A percentile compares a stretch with the other conserved stretches of the same genome.
These are phyloP conservation scores for Eumerus sabulonum DNA, from an alignment of 2,888 invertebrate genomes.

Conservation along the genomic window DNA sequence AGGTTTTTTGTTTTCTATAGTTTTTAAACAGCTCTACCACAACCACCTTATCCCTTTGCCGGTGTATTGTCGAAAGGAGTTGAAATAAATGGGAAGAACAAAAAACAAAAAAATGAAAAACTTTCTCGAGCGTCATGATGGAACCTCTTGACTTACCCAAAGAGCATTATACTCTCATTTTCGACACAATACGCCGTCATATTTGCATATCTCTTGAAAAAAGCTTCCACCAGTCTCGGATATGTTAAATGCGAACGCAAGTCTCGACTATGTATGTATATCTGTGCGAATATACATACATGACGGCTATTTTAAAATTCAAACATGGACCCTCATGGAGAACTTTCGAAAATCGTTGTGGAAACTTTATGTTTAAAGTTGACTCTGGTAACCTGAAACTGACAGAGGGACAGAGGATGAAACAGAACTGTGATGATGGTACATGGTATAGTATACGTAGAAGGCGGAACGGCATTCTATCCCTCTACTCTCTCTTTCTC, in stretches of 20 bases:
- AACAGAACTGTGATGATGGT: background rate
- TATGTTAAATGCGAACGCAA: background rate
- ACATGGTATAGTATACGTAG: too few species aligned
- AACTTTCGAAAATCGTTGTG: conserved; percentile 11
- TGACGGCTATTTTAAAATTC: conserved; percentile 46
- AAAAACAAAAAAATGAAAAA: conserved; percentile 7
- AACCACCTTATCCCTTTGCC: background rate
- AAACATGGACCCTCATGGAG: conserved; percentile 24
- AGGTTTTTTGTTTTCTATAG: background rate
- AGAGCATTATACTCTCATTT: conserved; percentile 39
- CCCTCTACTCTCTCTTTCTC: conserved; percentile 32
- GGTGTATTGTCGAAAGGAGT: background rate
- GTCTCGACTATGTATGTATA: background rate
- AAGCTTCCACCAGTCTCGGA: conserved; percentile 38
- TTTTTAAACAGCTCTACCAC: conserved; percentile 18
- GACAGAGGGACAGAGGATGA: background rate
- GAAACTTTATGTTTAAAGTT: conserved; percentile 27
- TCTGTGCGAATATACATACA: background rate
- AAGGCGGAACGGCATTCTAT: background rate
- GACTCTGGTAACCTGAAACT: conserved; percentile 21
- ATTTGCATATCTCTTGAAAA: conserved; percentile 64
- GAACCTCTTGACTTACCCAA: conserved; percentile 44
- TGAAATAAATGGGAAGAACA: background rate
- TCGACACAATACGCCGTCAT: conserved; percentile 46
- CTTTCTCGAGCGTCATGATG: conserved; percentile 4